Evolutionary conservation across 2,888 invertebrate species (phyloP), one percentile per base, ranked within the genome.

Genomic region (Alentia gelatinosa): DNA sequence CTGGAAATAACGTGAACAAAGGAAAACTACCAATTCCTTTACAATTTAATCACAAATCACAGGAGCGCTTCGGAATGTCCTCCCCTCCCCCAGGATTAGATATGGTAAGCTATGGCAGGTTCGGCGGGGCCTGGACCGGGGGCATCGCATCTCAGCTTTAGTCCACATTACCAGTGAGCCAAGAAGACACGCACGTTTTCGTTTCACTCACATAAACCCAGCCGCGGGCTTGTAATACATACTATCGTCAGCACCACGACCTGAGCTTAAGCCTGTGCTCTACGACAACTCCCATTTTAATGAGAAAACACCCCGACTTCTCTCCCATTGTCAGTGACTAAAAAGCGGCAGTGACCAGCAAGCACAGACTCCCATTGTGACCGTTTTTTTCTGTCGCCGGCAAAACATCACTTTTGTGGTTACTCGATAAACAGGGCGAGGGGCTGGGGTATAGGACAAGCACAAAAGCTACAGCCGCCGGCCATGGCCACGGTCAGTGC

Each of bases 301-400:
- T 74, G 74, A 74, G 74, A 74, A 74, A 74, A 74, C 74, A 74
- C 33, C 4, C 3, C 74, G 74, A 33, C 74, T 30, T 74, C 33
- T 74, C 26, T 74, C 19, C 74, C 33, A 74, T 74, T 74, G 74
- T 74, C 30, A 33, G 74, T 74, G 79, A 68, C n/a, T 68, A 68
- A 68, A 68, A 68, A 68, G 30, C 68, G 68, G 30, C 26, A 12
- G 68, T 30, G 30, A 4, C 47, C 47, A 12, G 33, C 68, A 68
- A 68, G 30, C 68, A 30, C 33, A 30, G 4, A 12, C 26, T 30
- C n/a, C 68, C 30, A 30, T 30, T 68, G 26, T 30, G 30, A 68
- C 68, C 30, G 30, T 30, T 68, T 68, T 68, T 68, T 68, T 26
- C 26, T 68, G 30, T 68, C 33, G 68, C 0, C 30, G 68, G 68